Evolutionary conservation across 2,113 vertebrate species (phyloP), one percentile per base, ranked within the genome.

Genomic region (Ascaphus truei): DNA sequence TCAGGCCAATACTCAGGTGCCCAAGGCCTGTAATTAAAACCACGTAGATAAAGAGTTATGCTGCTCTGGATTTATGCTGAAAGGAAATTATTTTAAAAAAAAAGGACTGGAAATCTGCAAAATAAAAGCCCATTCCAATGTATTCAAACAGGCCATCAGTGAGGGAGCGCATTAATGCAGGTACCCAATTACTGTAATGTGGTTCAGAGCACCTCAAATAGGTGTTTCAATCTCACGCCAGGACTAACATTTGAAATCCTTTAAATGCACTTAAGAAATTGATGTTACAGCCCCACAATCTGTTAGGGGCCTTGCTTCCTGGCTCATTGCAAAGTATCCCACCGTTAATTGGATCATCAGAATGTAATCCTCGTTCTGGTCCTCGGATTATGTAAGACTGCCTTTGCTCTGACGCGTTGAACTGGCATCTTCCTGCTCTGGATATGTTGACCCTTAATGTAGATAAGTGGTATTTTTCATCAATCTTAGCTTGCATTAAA

Each of bases 261-360:
- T 94, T 99, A 98, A 97, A 99, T 96, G 97, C 97, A 98, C 96
- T 99, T 98, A 96, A 88, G 91, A 96, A 95, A 99, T 98, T 99
- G 96, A 93, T 93, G 91, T 92, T 93, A 88, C 89, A 91, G 91
- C 88, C 92, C 82, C 88, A 83, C 90, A 90, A 90, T 93, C 91
- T 90, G 93, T 93, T 91, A 92, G 93, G 91, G 85, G 91, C 92
- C 92, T 92, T 86, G 85, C 88, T 88, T 83, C 89, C 88, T 80
- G 85, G 89, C 84, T 92, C 93, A 93, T 92, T 92, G 94, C 91
- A 87, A 81, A 90, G 89, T 85, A 84, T 88, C 81, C 85, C 84
- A 76, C 86, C 88, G 87, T 93, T 98, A 99, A 99, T 98, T 96
- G 97, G 97, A 99, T 99, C 94, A 98, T 97, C 92, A 94, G 93